Base-by-base conservation (phyloP, 2,113 vertebrate genomes). In the Megaptera novaeangliae region DNA sequence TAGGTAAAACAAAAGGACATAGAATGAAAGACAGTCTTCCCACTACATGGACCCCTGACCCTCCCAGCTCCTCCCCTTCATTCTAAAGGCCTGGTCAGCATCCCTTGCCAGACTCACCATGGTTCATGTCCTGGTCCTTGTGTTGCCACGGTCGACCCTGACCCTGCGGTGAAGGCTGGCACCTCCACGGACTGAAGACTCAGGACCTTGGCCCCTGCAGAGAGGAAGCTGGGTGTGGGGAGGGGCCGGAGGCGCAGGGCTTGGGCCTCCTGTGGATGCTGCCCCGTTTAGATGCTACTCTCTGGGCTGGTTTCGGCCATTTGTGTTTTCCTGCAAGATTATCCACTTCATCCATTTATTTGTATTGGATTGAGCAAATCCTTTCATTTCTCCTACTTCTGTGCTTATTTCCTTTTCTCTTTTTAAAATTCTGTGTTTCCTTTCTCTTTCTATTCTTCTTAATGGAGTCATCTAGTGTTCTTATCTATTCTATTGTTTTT, bases 191-290 rank as follows among this genome's bases (percentile, higher is more conserved):
- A 17, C 31, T 23, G 6, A 23, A n/a, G 18, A 12, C 75, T 52
- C 44, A 31, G 74, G 29, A 49, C 44, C 18, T 14, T 77, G 74
- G 44, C 27, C 44, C 17, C 5, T 17, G 52, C 4, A 23, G 44
- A 77, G 74, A 17, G 7, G 55, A 27, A 17, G n/a, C 23, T 3
- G 4, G 1, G 14, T 39, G 78, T 31, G 15, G 34, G n/a, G 3
- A n/a, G 20, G 34, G 52, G n/a, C 3, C 15, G 17, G 52, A 52
- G 9, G 36, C 68, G 10, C 59, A 23, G 1, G 74, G 74, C 44
- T 6, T 44, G 9, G 49, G 6, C 31, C 49, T 23, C 20, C 75
- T 0, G 6, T 3, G 11, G 49, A 36, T 0, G 0, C 1, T 0
- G 49, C 46, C 31, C 0, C 9, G 0, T 20, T 78, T 20, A 23